Evolutionary conservation across 2,888 invertebrate genomes (phyloP).

Genomic region (Cryptocheilus praepositus): DNA sequence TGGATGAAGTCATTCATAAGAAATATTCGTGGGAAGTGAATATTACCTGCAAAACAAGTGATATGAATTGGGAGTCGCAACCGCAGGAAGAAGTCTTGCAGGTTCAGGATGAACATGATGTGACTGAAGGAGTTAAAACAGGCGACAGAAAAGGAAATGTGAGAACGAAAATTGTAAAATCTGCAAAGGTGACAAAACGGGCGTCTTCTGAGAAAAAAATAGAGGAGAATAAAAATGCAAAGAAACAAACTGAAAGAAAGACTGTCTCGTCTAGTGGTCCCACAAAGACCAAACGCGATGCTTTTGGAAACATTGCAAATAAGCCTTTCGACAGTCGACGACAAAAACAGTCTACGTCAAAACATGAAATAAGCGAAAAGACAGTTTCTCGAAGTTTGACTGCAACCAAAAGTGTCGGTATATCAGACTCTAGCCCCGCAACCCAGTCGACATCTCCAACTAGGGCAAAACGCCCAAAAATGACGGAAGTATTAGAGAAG

Average conservation of each 20-base stretch:
- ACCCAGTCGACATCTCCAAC: constrained; percentile 45
- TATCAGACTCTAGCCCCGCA: constrained; percentile 9
- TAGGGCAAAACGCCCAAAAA: constrained; percentile 40
- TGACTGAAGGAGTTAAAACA: not conserved
- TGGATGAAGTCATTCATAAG: constrained; percentile 21
- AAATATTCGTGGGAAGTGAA: constrained; percentile 35
- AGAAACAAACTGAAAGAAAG: constrained; percentile 16
- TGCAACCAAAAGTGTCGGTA: not conserved
- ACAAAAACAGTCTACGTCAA: constrained; percentile 11
- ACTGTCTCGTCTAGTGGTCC: not conserved
- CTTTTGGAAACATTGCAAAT: not conserved
- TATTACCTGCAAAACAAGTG: constrained; percentile 1
- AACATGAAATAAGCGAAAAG: not conserved
- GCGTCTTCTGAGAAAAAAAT: constrained; percentile 1
- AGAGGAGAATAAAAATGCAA: constrained; percentile 8
- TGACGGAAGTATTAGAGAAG: constrained; percentile 21
- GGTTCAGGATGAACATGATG: not conserved
- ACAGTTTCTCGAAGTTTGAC: constrained; percentile 1
- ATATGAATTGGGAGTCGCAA: not conserved
- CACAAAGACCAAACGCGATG: constrained; percentile 17
- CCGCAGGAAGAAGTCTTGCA: not conserved
- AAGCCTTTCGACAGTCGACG: constrained; percentile 10
- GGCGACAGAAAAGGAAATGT: not conserved
- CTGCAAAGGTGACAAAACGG: not conserved
- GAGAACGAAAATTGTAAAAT: not conserved